Percentiles rank a stretch among this genome's conserved stretches.
Evolutionary conservation across 2,113 vertebrate species (phyloP).

Genomic region (Pachycephala philippinensis): DNA sequence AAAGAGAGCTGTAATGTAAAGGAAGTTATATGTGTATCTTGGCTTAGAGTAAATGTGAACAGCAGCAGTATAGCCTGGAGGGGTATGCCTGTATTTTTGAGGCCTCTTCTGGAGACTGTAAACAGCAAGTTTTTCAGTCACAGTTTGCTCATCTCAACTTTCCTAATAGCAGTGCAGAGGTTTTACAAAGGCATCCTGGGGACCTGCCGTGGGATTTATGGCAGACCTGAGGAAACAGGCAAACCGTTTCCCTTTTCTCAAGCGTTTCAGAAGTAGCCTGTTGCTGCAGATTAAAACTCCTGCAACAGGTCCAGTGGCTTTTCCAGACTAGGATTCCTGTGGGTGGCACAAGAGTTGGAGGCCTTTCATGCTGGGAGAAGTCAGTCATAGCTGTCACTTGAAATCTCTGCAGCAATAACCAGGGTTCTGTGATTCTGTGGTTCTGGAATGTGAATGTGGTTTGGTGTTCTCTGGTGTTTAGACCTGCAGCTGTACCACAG

Average conservation of each 20-base stretch:
- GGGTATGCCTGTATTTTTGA: neutral
- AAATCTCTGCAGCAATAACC: neutral
- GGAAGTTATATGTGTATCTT: neutral
- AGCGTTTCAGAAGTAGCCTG: neutral
- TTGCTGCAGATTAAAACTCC: neutral
- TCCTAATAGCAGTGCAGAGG: neutral
- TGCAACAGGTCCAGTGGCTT: neutral
- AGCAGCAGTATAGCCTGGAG: neutral
- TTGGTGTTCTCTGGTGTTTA: slow-evolving; percentile 17
- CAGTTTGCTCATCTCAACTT: neutral
- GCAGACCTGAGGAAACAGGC: neutral
- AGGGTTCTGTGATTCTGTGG: neutral
- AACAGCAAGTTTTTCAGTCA: neutral
- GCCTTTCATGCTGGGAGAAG: neutral
- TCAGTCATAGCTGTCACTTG: neutral
- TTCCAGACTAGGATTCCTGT: neutral
- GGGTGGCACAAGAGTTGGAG: neutral
- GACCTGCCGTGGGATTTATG: neutral
- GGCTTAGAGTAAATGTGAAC: neutral
- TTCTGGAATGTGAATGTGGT: neutral
- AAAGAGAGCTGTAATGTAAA: neutral
- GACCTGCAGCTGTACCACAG: slow-evolving; percentile 97
- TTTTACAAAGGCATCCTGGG: neutral
- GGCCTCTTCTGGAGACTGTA: neutral
- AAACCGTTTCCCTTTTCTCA: neutral